Conservation (phyloP, 2,888 invertebrate species). For the Ophion slaviceki region DNA sequence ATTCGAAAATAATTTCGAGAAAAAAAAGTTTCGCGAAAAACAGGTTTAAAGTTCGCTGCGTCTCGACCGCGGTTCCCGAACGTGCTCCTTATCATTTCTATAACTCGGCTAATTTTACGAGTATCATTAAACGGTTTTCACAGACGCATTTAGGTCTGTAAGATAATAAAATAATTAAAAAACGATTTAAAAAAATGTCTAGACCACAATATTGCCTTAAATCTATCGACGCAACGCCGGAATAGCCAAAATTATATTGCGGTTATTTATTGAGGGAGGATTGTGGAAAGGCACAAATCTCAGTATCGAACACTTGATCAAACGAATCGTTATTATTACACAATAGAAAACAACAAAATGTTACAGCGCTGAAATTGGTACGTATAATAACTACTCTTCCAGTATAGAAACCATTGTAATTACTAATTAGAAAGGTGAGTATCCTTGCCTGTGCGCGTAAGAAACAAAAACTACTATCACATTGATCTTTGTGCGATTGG, state of each 20-base stretch:
- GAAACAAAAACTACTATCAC: slow-evolving; percentile 1
- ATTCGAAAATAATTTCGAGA: too few relatives aligned
- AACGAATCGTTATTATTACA: not conserved
- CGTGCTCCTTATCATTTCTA: too few relatives aligned
- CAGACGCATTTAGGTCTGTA: too few relatives aligned
- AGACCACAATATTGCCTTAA: not conserved
- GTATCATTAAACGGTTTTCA: too few relatives aligned
- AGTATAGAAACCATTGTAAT: slow-evolving; percentile 5
- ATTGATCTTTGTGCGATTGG: not conserved
- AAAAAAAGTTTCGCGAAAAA: too few relatives aligned
- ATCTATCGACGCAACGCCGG: not conserved
- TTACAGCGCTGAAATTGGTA: not conserved
- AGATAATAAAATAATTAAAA: too few relatives aligned
- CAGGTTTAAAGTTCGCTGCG: too few relatives aligned
- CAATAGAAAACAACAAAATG: slow-evolving; percentile 1
- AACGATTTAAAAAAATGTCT: too few relatives aligned
- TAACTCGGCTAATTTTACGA: too few relatives aligned
- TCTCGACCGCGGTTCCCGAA: too few relatives aligned
- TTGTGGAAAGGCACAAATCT: not conserved
- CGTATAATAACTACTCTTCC: slow-evolving; percentile 14
- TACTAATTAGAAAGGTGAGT: slow-evolving; percentile 13
- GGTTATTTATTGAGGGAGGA: not conserved
- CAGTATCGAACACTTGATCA: not conserved
- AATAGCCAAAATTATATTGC: not conserved
- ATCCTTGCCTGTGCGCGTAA: slow-evolving; percentile 5